A percentile compares a stretch with the other conserved stretches of the same genome.
These are phyloP conservation scores for Ataeniobius toweri DNA, from an alignment of 2,797 vertebrate species.

Conservation along the genomic window DNA sequence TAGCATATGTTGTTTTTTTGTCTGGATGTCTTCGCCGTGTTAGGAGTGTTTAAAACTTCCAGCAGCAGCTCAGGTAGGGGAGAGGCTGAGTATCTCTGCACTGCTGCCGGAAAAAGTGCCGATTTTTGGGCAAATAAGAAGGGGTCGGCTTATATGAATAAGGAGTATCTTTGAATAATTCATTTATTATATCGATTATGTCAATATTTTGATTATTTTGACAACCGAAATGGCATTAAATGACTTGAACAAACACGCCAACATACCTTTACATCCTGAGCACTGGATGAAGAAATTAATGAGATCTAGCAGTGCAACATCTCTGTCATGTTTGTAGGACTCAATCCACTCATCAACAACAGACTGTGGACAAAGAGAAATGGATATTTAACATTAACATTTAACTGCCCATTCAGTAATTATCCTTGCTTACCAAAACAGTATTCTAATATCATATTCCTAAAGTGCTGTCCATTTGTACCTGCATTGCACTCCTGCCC, in stretches of 20 bases:
- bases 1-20: too few species aligned
- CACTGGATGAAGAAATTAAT: slow-evolving; percentile 99
- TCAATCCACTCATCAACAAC: slow-evolving; percentile 99
- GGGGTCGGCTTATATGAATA: too few species aligned
- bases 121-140: too few species aligned
- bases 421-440: not conserved
- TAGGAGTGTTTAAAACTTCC: too few species aligned
- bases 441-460: not conserved
- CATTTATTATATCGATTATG: too few species aligned
- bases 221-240: not conserved
- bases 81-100: too few species aligned
- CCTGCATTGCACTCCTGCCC: slow-evolving; percentile 99
- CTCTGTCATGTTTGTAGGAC: slow-evolving; percentile 96
- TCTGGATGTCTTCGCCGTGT: too few species aligned
- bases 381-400: too few species aligned
- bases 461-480: slow-evolving; percentile 51
- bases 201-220: too few species aligned
- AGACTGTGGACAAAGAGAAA: slow-evolving; percentile 81
- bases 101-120: too few species aligned
- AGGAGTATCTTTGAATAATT: too few species aligned
- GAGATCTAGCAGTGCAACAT: slow-evolving; percentile 96
- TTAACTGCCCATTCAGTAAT: rapidly evolving
- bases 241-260: not conserved
- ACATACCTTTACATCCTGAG: slow-evolving; percentile 97
- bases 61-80: too few species aligned